phyloP scores from a whole-genome alignment of 2,888 invertebrate genomes.

The Drosophila lacicola region DNA sequence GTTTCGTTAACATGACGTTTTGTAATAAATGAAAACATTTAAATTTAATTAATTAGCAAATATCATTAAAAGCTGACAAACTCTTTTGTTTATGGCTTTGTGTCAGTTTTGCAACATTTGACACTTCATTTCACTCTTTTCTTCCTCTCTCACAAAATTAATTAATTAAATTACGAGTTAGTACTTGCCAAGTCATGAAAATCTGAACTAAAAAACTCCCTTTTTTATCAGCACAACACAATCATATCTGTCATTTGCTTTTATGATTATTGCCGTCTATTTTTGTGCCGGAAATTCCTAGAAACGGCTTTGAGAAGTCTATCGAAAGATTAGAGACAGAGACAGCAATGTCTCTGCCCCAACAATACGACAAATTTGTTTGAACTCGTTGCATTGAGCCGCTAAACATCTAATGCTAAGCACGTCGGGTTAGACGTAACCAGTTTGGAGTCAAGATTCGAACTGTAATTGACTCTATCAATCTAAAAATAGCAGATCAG shows the following conservation, averaged over 20 bases:
- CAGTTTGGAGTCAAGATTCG: conserved; percentile 35
- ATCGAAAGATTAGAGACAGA: conserved; percentile 48
- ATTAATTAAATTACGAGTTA: conserved; percentile 6
- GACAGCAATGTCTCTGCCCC: conserved; percentile 18
- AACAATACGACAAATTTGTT: not conserved
- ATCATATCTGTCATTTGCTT: conserved; percentile 37
- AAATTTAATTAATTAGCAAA: not conserved
- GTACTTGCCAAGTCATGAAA: conserved; percentile 18
- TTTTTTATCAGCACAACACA: conserved; percentile 39
- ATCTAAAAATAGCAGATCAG: conserved; percentile 40
- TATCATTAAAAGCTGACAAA: too few relatives aligned
- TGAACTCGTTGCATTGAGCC: conserved; percentile 22
- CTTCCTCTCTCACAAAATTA: not conserved
- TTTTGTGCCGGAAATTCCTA: conserved; percentile 57
- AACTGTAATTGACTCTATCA: conserved; percentile 26
- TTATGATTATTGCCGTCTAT: conserved; percentile 40
- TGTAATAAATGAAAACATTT: not conserved
- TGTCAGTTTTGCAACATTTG: conserved; percentile 2
- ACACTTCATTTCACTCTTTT: not conserved
- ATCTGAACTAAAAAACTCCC: conserved; percentile 32
- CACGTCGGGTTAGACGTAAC: conserved; percentile 26
- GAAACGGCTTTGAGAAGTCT: conserved; percentile 48
- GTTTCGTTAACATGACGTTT: not conserved
- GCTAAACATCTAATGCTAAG: conserved; percentile 8
- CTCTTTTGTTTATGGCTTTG: conserved; percentile 12